Conservation (phyloP, 2,888 invertebrate species). For the Hypolimnas misippus region DNA sequence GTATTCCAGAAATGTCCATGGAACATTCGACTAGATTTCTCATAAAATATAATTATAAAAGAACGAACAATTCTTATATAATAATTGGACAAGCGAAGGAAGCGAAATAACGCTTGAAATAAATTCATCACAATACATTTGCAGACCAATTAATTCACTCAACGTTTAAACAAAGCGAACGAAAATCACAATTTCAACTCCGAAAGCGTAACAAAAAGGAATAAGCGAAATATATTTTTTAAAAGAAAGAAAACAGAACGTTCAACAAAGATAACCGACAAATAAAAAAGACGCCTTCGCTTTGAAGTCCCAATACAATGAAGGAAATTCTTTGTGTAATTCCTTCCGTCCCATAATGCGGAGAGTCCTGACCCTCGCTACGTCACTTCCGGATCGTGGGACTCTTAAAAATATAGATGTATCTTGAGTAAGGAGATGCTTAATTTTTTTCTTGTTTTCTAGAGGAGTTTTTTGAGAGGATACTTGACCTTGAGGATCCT, state of each 20-base stretch:
- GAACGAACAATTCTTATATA: background rate
- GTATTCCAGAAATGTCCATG: no score
- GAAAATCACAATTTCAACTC: conserved; percentile 7
- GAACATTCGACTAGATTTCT: no score
- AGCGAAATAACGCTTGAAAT: background rate
- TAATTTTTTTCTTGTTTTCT: background rate
- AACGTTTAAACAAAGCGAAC: conserved; percentile 8
- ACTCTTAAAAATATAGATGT: conserved; percentile 20
- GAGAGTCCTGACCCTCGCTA: conserved; percentile 29
- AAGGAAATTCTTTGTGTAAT: conserved; percentile 31
- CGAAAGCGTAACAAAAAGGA: background rate
- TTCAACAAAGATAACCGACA: conserved; percentile 17
- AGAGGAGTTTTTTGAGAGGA: no score
- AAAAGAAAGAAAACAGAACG: conserved; percentile 12
- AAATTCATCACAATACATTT: background rate
- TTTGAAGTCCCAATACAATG: conserved; percentile 30
- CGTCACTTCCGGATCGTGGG: conserved; percentile 20
- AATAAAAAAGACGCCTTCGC: conserved; percentile 17
- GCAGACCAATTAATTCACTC: conserved; percentile 6
- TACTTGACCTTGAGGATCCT: background rate
- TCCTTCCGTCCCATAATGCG: conserved; percentile 33
- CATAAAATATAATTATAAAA: no score
- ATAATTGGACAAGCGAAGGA: background rate
- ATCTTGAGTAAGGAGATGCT: conserved; percentile 24
- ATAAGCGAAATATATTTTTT: background rate